These are phyloP conservation scores for Lethenteron camtschaticum DNA, from an alignment of 2,113 vertebrate species.

Conservation along the genomic window DNA sequence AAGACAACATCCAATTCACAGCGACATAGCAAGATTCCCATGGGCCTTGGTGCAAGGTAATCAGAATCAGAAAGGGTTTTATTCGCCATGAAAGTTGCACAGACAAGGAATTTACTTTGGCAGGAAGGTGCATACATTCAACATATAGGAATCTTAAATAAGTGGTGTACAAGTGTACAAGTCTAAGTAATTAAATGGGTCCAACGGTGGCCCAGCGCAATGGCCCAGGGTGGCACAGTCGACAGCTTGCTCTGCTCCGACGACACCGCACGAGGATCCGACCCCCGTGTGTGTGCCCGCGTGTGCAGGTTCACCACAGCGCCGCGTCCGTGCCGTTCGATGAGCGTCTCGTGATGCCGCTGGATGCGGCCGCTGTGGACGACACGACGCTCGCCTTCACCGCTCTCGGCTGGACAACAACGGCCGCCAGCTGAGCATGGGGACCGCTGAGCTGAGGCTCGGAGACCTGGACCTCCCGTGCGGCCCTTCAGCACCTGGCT, in stretches of 20 bases:
- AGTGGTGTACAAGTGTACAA: not conserved
- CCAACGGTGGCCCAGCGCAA: not conserved
- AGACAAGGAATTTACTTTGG: too few relatives aligned
- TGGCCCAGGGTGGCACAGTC: not conserved
- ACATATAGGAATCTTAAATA: not conserved
- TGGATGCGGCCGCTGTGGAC: constrained; percentile 41
- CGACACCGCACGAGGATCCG: constrained; percentile 52
- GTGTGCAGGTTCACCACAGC: constrained; percentile 51
- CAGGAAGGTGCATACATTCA: too few relatives aligned
- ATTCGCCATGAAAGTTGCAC: too few relatives aligned
- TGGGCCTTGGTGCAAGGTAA: too few relatives aligned
- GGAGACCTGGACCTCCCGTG: constrained; percentile 52
- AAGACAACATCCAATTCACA: too few relatives aligned
- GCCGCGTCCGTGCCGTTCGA: constrained; percentile 59
- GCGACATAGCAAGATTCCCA: too few relatives aligned
- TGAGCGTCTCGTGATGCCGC: constrained; percentile 53
- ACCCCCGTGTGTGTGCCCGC: constrained; percentile 60
- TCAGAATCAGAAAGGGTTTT: too few relatives aligned
- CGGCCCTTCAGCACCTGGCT: constrained; percentile 81
- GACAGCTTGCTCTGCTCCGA: constrained; percentile 43
- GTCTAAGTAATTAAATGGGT: not conserved
- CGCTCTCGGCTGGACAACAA: constrained; percentile 53
- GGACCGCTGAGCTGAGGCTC: constrained; percentile 63
- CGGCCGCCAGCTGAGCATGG: constrained; percentile 51
- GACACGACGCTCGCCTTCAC: constrained; percentile 64